phyloP scores from a whole-genome alignment of 2,888 invertebrate genomes.

The Clanis bilineata region DNA sequence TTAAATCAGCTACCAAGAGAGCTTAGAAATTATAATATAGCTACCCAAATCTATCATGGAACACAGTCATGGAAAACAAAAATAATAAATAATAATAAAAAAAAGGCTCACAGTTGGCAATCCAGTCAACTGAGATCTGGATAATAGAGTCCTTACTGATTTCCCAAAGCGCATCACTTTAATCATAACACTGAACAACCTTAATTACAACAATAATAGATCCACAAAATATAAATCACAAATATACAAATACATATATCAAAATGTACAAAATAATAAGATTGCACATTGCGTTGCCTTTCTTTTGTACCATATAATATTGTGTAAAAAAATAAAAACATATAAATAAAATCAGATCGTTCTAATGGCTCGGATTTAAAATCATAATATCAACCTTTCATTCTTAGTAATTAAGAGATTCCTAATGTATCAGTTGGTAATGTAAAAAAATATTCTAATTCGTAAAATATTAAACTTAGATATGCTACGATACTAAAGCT shows the following conservation, averaged over 20 bases:
- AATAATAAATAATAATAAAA: too few relatives aligned
- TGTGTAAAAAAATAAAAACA: slow-evolving; percentile 28
- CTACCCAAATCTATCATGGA: too few relatives aligned
- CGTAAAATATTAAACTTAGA: slow-evolving; percentile 17
- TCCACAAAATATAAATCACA: not conserved
- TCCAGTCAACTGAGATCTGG: too few relatives aligned
- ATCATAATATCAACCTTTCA: slow-evolving; percentile 31
- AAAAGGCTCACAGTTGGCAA: too few relatives aligned
- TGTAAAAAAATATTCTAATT: not conserved
- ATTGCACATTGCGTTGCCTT: not conserved
- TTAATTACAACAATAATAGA: not conserved
- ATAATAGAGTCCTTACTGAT: too few relatives aligned
- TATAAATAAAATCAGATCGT: slow-evolving; percentile 39
- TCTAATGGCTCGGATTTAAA: slow-evolving; percentile 76
- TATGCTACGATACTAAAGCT: not conserved
- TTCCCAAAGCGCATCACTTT: too few relatives aligned
- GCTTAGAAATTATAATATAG: too few relatives aligned
- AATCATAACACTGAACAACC: not conserved
- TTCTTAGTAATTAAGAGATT: slow-evolving; percentile 46
- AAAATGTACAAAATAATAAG: slow-evolving; percentile 12
- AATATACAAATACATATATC: slow-evolving; percentile 4
- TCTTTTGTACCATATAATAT: slow-evolving; percentile 29
- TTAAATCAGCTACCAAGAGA: too few relatives aligned
- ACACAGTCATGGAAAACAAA: too few relatives aligned
- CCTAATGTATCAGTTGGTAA: slow-evolving; percentile 42